Conservation (phyloP, 2,888 invertebrate species). For the Mallateleia sp. region DNA sequence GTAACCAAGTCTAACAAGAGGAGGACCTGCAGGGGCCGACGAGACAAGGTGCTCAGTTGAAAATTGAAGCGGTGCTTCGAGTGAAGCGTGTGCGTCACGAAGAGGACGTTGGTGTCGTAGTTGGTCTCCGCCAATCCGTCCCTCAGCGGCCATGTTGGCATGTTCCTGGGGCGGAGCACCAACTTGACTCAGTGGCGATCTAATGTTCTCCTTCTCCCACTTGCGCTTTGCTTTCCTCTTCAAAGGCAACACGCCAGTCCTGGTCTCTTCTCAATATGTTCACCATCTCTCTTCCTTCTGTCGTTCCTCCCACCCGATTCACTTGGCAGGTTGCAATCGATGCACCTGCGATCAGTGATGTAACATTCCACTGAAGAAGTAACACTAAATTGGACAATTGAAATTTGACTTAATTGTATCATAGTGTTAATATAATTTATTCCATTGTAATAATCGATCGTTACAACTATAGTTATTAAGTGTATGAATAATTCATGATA, state of each 20-base stretch:
- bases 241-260: conserved; percentile 60
- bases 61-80: conserved; percentile 82
- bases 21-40: conserved; percentile 83
- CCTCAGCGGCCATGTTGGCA: conserved; percentile 91
- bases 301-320: conserved; percentile 68
- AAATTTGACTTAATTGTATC: conserved; percentile 36
- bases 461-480: too few species aligned
- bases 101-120: conserved; percentile 88
- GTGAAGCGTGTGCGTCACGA: conserved; percentile 89
- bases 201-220: conserved; percentile 79
- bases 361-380: conserved; percentile 69
- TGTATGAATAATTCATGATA: too few species aligned
- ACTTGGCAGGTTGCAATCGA: conserved; percentile 77
- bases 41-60: conserved; percentile 55
- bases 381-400: conserved; percentile 43
- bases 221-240: conserved; percentile 75
- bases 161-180: conserved; percentile 92
- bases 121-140: conserved; percentile 92
- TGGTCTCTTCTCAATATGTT: conserved; percentile 67
- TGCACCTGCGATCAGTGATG: conserved; percentile 85
- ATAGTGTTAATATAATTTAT: too few species aligned
- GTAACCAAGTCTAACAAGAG: conserved; percentile 83
- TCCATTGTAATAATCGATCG: too few species aligned
- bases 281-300: conserved; percentile 69
- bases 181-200: conserved; percentile 89